Conservation (phyloP, 1,140 invertebrate species). For the Helicoverpa armigera region DNA sequence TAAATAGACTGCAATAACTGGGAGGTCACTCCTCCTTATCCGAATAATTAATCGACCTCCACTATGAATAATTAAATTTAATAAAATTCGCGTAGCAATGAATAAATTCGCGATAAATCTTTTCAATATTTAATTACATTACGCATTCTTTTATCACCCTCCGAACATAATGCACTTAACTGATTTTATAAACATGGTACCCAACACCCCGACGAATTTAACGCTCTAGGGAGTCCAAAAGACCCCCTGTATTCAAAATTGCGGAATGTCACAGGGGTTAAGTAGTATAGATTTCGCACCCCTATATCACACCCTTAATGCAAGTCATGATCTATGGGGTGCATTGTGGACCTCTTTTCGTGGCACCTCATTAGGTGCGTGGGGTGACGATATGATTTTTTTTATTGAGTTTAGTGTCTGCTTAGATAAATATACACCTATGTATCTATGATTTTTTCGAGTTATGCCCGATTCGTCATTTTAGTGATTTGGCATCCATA, state of each 20-base stretch:
- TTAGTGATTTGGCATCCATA: too few relatives aligned
- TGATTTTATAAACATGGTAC: conserved; percentile 33
- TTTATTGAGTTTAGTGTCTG: conserved; percentile 35
- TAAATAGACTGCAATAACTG: neutral
- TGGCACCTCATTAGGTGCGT: conserved; percentile 37
- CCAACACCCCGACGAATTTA: conserved; percentile 32
- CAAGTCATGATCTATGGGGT: conserved; percentile 42
- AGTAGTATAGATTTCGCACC: conserved; percentile 31
- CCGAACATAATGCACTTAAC: conserved; percentile 33
- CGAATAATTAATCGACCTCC: neutral
- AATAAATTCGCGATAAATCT: conserved; percentile 21
- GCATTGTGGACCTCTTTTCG: conserved; percentile 7
- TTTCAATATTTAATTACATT: conserved; percentile 43
- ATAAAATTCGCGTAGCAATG: conserved; percentile 13
- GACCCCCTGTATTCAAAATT: conserved; percentile 34
- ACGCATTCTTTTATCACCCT: conserved; percentile 6
- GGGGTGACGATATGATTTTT: conserved; percentile 44
- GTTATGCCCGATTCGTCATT: too few relatives aligned
- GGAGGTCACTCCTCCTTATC: neutral
- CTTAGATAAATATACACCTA: too few relatives aligned
- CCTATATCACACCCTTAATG: conserved; percentile 40
- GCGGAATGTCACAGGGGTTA: conserved; percentile 39
- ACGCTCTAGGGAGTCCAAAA: conserved; percentile 28
- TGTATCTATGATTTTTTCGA: too few relatives aligned
- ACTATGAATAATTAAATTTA: neutral